These are phyloP conservation scores for Noctua fimbriata DNA, from an alignment of 2,888 invertebrate genomes.

Conservation along the genomic window DNA sequence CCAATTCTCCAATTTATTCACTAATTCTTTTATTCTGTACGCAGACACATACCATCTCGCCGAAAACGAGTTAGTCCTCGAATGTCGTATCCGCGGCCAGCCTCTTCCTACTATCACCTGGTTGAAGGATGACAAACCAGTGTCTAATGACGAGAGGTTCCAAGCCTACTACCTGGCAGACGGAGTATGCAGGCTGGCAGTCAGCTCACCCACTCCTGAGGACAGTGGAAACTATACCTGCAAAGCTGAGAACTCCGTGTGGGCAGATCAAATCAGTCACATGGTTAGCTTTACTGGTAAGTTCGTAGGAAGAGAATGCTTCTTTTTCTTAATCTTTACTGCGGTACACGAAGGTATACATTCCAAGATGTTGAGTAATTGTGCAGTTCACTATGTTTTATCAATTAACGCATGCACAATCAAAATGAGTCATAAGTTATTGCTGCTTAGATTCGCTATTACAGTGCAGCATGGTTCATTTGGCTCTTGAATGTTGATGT, in stretches of 20 bases:
- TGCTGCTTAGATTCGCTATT: background rate
- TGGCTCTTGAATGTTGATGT: background rate
- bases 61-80: slow-evolving; percentile 94
- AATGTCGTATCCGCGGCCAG: slow-evolving; percentile 94
- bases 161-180: slow-evolving; percentile 93
- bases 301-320: slow-evolving; percentile 10
- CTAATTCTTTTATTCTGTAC: slow-evolving; percentile 52
- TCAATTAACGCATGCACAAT: background rate
- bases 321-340: background rate
- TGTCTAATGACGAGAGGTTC: slow-evolving; percentile 90
- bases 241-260: slow-evolving; percentile 93
- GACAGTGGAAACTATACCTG: slow-evolving; percentile 95
- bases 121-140: slow-evolving; percentile 92
- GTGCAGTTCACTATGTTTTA: background rate
- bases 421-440: background rate
- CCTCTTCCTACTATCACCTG: slow-evolving; percentile 94
- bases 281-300: slow-evolving; percentile 92
- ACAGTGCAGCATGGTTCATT: background rate
- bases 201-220: slow-evolving; percentile 91
- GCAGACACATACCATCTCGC: slow-evolving; percentile 93
- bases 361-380: background rate
- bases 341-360: background rate
- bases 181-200: slow-evolving; percentile 93
- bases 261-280: slow-evolving; percentile 94
- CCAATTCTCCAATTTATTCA: background rate